These are phyloP conservation scores for Panzeria rudis DNA, from an alignment of 2,888 invertebrate species.

Conservation along the genomic window DNA sequence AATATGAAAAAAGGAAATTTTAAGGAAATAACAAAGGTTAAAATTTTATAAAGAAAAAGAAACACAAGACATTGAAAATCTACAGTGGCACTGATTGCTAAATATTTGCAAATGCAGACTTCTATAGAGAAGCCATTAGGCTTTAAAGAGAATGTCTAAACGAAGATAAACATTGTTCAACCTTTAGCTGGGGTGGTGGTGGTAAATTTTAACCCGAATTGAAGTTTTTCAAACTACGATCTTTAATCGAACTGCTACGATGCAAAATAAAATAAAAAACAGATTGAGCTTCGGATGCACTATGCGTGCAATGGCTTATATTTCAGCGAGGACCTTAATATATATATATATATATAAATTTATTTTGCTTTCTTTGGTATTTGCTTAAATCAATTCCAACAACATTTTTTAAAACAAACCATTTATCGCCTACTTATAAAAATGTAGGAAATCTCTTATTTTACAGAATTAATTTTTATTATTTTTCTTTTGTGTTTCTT, in stretches of 20 bases:
- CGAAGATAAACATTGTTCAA: too few relatives aligned
- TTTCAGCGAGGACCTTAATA: conserved; percentile 17
- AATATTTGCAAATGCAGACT: too few relatives aligned
- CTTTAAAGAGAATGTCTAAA: too few relatives aligned
- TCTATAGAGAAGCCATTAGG: too few relatives aligned
- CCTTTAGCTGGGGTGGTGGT: too few relatives aligned
- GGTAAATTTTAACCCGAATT: too few relatives aligned
- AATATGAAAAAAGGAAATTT: conserved; percentile 44
- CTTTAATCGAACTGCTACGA: too few relatives aligned
- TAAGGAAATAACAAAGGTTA: conserved; percentile 55
- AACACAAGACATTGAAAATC: conserved; percentile 9
- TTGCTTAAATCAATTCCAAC: conserved; percentile 46
- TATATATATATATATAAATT: not conserved
- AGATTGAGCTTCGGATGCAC: too few relatives aligned
- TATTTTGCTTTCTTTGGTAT: conserved; percentile 3
- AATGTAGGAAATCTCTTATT: conserved; percentile 23
- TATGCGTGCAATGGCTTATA: conserved; percentile 12
- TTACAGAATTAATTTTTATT: not conserved
- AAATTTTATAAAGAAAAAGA: conserved; percentile 19
- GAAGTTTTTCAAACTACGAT: too few relatives aligned
- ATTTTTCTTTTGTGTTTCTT: not conserved
- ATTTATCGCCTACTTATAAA: not conserved
- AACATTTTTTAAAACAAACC: conserved; percentile 23
- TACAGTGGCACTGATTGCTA: not conserved
- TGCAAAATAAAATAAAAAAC: too few relatives aligned